Evolutionary conservation across 2,113 vertebrate species (phyloP).

Genomic region (Cebidichthys violaceus): DNA sequence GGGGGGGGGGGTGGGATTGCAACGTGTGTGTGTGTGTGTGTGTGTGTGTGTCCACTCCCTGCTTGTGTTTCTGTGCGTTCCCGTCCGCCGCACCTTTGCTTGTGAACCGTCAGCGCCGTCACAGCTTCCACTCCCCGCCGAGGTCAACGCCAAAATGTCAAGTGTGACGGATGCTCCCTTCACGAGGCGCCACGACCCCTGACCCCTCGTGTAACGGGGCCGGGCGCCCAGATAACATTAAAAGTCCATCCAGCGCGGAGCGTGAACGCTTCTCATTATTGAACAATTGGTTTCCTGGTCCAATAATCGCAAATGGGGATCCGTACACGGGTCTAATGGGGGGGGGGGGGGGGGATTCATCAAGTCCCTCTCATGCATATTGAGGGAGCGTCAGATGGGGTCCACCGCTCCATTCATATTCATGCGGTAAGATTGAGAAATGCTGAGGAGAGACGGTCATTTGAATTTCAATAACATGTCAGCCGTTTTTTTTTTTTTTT

Average conservation of each 20-base stretch:
- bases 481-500: constrained; percentile 34
- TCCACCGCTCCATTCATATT: constrained; percentile 73
- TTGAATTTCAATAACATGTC: constrained; percentile 78
- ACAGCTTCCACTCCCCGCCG: constrained; percentile 42
- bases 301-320: constrained; percentile 67
- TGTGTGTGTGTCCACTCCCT: background rate
- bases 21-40: background rate
- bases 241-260: constrained; percentile 58
- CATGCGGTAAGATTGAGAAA: constrained; percentile 72
- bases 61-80: constrained; percentile 35
- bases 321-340: constrained; percentile 65
- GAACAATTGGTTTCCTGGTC: constrained; percentile 74
- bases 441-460: constrained; percentile 58
- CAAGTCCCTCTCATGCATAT: constrained; percentile 75
- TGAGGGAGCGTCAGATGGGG: constrained; percentile 60
- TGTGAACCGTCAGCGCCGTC: constrained; percentile 60
- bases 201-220: constrained; percentile 69
- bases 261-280: constrained; percentile 70
- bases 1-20: background rate
- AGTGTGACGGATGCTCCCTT: constrained; percentile 76
- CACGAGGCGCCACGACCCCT: constrained; percentile 57
- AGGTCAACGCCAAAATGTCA: constrained; percentile 74
- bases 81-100: constrained; percentile 37
- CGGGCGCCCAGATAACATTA: constrained; percentile 61
- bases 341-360: constrained; percentile 77